Conservation (phyloP, 2,797 vertebrate species). For the Macrochelys suwanniensis region DNA sequence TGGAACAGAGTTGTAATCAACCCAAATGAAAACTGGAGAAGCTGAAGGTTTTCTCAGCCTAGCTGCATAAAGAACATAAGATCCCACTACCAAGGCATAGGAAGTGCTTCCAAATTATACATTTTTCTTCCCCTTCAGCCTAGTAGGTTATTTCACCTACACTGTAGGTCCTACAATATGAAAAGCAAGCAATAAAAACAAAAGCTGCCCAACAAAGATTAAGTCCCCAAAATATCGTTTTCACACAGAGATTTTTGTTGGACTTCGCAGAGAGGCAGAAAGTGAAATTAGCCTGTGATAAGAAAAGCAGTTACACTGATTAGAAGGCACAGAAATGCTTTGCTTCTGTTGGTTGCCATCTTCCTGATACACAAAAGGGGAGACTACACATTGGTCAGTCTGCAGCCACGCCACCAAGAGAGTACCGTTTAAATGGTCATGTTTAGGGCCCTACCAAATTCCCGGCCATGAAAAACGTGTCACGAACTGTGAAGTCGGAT, state of each 20-base stretch:
- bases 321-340: conserved; percentile 45
- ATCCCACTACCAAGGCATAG: not conserved
- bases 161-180: not conserved
- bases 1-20: not conserved
- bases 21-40: not conserved
- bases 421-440: not conserved
- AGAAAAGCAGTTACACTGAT: not conserved
- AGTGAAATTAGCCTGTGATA: conserved; percentile 49
- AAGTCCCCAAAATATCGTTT: not conserved
- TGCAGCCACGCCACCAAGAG: not conserved
- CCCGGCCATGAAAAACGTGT: too few relatives aligned
- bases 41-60: not conserved
- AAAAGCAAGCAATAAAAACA: not conserved
- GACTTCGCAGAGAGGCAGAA: not conserved
- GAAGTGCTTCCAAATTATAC: not conserved
- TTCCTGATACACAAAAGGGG: conserved; percentile 41
- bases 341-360: conserved; percentile 42
- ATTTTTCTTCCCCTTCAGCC: not conserved
- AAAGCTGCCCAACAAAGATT: not conserved
- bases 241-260: not conserved
- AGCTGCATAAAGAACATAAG: not conserved
- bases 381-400: not conserved
- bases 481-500: too few relatives aligned
- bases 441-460: not conserved
- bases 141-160: not conserved